Percentiles rank a stretch among this genome's conserved stretches.
These are phyloP conservation scores for Pemphredon lugubris DNA, from an alignment of 2,888 invertebrate genomes.

Conservation along the genomic window DNA sequence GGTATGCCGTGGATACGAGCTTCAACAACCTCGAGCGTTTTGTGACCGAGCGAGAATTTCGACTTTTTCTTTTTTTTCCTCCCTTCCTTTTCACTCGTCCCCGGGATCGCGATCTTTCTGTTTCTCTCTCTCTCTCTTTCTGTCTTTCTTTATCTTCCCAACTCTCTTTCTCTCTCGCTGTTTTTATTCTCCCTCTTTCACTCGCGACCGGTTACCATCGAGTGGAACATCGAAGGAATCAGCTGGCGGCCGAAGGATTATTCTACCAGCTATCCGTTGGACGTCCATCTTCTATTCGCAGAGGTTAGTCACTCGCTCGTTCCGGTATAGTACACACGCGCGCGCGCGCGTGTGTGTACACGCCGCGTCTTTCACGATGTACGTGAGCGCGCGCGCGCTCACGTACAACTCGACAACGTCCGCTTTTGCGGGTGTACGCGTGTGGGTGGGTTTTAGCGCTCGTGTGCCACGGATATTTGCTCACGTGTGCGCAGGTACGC, in stretches of 20 bases:
- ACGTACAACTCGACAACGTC: too few relatives aligned
- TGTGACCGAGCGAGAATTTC: constrained; percentile 24
- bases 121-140: too few relatives aligned
- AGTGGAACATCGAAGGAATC: constrained; percentile 14
- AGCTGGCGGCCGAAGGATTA: constrained; percentile 49
- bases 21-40: constrained; percentile 12
- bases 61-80: too few relatives aligned
- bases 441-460: constrained; percentile 3
- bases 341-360: constrained; percentile 10
- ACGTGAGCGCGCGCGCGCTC: too few relatives aligned
- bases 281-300: constrained; percentile 67
- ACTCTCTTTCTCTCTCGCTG: too few relatives aligned
- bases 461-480: constrained; percentile 22
- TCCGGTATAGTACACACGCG: constrained; percentile 63
- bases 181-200: too few relatives aligned
- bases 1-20: constrained; percentile 36
- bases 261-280: constrained; percentile 20
- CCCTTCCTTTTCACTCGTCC: too few relatives aligned
- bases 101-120: constrained; percentile 2
- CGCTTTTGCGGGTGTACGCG: too few relatives aligned
- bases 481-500: constrained; percentile 1
- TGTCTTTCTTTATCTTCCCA: too few relatives aligned
- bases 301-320: constrained; percentile 69
- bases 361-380: not conserved
- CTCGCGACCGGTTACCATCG: constrained; percentile 8